Base-by-base conservation (phyloP, 2,113 vertebrate genomes). In the Choloepus hoffmanni region DNA sequence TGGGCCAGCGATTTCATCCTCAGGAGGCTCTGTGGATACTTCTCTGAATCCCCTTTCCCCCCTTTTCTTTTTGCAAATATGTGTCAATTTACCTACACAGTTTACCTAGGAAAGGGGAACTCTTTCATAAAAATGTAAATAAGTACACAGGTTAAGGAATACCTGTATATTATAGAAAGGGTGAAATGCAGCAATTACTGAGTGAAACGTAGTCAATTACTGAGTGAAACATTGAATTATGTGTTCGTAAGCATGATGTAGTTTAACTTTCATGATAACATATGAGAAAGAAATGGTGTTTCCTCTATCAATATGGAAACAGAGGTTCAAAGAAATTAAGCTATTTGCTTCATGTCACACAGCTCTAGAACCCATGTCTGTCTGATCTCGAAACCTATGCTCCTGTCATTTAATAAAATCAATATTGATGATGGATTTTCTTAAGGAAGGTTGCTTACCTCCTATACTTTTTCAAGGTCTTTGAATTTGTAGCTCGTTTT, bases 71-170 rank as follows among this genome's bases (percentile, higher is more conserved):
- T 8, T 13, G 9, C 6, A 89, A 86, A 84, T 55, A 5, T 30
- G 4, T 85, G 33, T 60, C 65, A 89, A 3, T 67, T 58, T 43
- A 45, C 70, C 45, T 76, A 11, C 0, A 55, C 36, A 36, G 36
- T 36, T 36, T 36, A 36, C 36, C 36, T 36, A 36, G 36, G 36
- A 36, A 36, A 36, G 2, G 26, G 55, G 18, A 90, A 84, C 43
- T 76, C 76, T 68, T 90, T 93, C 10, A 62, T 43, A 62, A 43
- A 40, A 50, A n/a, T 88, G 2, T 90, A 79, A 77, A 68, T 73
- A n/a, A 92, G 86, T 48, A 67, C 15, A 72, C 3, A 19, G 50
- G 13, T 84, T 84, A 70, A 84, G 62, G 6, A 94, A 83, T 70
- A 73, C 60, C 60, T 50, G 11, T 40, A 53, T 62, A 58, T 26